Evolutionary conservation across 2,888 invertebrate genomes (phyloP).

Genomic region (Junonia oenone): DNA sequence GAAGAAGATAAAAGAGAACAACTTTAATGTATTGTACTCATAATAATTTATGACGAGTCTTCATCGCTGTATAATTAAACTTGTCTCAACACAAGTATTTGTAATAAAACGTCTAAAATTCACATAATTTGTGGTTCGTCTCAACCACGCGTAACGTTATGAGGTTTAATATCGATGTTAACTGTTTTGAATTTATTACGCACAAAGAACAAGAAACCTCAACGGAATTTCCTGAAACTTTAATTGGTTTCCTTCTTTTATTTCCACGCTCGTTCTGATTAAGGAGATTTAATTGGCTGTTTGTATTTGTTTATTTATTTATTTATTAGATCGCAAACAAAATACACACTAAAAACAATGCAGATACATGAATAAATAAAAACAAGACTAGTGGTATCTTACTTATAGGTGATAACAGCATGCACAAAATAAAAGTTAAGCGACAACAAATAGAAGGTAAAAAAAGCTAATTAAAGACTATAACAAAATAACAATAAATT

Average conservation of each 20-base stretch:
- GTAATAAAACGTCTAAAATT: not conserved
- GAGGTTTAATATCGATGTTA: not conserved
- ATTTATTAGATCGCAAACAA: not conserved
- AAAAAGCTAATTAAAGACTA: too few species aligned
- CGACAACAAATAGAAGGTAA: too few species aligned
- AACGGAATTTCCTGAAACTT: not conserved
- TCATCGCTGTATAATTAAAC: not conserved
- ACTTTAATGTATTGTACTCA: too few species aligned
- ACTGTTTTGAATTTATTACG: slow-evolving; percentile 1
- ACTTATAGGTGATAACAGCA: too few species aligned
- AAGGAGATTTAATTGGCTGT: not conserved
- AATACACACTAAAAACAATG: too few species aligned
- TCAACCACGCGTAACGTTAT: not conserved
- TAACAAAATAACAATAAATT: too few species aligned
- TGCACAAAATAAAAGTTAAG: too few species aligned
- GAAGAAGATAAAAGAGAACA: too few species aligned
- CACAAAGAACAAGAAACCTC: not conserved
- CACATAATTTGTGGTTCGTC: not conserved
- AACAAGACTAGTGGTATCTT: too few species aligned
- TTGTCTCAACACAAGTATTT: not conserved
- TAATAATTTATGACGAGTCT: not conserved
- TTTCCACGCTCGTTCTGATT: not conserved
- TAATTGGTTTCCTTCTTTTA: not conserved
- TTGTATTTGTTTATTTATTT: not conserved
- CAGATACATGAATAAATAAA: too few species aligned